Evolutionary conservation across 2,797 vertebrate genomes (phyloP), one percentile per base, ranked within the genome.

Genomic region (Philypnodon macrostomus): DNA sequence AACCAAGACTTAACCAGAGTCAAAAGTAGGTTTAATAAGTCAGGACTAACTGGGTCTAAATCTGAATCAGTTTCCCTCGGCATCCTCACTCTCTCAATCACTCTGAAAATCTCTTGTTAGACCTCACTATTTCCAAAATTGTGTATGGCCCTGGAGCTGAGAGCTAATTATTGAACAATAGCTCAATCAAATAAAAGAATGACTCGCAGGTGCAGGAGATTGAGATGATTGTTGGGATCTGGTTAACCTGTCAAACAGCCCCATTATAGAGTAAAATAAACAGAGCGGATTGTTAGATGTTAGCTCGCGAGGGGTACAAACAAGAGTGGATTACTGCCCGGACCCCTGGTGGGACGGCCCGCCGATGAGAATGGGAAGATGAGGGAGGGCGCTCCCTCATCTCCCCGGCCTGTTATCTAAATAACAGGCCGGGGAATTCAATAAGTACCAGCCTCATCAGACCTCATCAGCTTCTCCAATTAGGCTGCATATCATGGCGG

Each of bases 341-440:
- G 57, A 46, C 75, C 67, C 79, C 79, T 75, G 68, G 77, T 58
- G 73, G 64, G 78, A 58, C 55, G 39, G 58, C 62, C 80, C 80
- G 83, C 75, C 59, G 67, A 75, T 75, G 76, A 67, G 74, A 76
- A 63, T 60, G 57, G 66, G 48, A 54, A 47, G 67, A 79, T 57
- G 78, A 75, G 70, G 68, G 61, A 78, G 65, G 60, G 63, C 17
- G 58, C 53, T 79, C 59, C 61, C n/a, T n/a, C n/a, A n/a, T n/a
- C n/a, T 73, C 69, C 63, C 42, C 72, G 49, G 75, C 71, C n/a
- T n/a, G 75, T 85, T 81, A 83, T 85, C 72, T 67, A 80, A 81
- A 84, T 79, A 86, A 85, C 71, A 77, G 79, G 66, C 73, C 34
- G 12, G 75, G 78, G 84, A 86, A 82, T 87, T 88, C 73, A 86